Conservation (phyloP, 2,113 vertebrate species). For the Suncus etruscus region DNA sequence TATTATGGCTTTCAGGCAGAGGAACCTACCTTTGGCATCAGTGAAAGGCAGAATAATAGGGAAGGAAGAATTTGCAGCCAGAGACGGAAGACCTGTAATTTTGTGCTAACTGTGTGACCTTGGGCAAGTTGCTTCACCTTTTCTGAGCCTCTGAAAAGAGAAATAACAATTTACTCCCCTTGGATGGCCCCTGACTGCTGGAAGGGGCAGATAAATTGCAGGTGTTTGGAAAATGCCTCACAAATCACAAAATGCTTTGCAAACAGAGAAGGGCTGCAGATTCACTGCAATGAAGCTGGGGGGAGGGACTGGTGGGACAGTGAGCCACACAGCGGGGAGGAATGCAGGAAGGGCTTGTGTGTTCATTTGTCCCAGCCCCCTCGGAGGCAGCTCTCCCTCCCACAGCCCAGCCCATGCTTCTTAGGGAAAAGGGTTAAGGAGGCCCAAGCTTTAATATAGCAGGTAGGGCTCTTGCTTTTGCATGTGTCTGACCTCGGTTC, state of each 20-base stretch:
- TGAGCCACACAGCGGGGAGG: neutral
- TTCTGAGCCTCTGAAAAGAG: slow-evolving; percentile 11
- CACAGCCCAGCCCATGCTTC: neutral
- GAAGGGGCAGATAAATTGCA: slow-evolving; percentile 44
- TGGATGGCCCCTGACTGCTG: neutral
- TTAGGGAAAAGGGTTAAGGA: neutral
- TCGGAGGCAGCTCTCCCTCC: neutral
- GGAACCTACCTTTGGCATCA: neutral
- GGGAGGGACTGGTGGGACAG: neutral
- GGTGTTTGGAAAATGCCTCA: slow-evolving; percentile 36
- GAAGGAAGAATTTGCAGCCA: neutral
- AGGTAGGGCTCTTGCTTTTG: too few species aligned
- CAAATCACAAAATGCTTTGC: slow-evolving; percentile 23
- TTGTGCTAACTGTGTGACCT: slow-evolving; percentile 12
- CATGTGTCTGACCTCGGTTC: too few species aligned
- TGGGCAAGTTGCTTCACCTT: slow-evolving; percentile 52
- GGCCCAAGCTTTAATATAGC: too few species aligned
- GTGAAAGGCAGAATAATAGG: slow-evolving; percentile 15
- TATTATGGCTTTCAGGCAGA: neutral
- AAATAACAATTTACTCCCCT: slow-evolving; percentile 43
- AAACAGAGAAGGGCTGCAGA: neutral
- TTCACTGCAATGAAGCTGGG: neutral
- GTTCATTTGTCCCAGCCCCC: neutral
- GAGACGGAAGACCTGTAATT: neutral
- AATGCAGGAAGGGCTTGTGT: neutral